Evolutionary conservation across 2,888 invertebrate genomes (phyloP).

Genomic region (Dynastes maya): DNA sequence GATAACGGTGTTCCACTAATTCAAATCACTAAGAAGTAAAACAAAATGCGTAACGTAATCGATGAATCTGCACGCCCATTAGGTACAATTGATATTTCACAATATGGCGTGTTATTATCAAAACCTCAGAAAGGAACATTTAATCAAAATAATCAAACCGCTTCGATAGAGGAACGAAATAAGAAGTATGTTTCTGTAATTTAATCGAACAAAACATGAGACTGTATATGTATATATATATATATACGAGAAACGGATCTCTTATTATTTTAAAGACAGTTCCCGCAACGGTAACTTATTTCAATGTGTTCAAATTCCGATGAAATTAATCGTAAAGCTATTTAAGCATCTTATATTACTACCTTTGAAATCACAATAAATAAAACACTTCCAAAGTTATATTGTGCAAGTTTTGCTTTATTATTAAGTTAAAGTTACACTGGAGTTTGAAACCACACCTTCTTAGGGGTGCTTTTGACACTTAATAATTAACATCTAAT

Average conservation of each 20-base stretch:
- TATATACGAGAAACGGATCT: no score
- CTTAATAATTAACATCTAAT: slow-evolving; percentile 58
- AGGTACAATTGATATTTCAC: slow-evolving; percentile 26
- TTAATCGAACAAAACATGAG: no score
- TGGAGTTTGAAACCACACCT: slow-evolving; percentile 52
- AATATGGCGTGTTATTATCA: slow-evolving; percentile 9
- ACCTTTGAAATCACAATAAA: slow-evolving; percentile 20
- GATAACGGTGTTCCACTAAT: slow-evolving; percentile 39
- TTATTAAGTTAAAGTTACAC: slow-evolving; percentile 49
- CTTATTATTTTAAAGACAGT: no score
- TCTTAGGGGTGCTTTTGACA: slow-evolving; percentile 57
- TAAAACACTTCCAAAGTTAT: slow-evolving; percentile 41
- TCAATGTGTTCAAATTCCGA: not conserved
- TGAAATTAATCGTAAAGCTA: not conserved
- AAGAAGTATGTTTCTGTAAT: no score
- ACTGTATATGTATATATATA: no score
- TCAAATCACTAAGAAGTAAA: slow-evolving; percentile 18
- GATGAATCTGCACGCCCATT: slow-evolving; percentile 1
- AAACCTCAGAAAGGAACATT: slow-evolving; percentile 33
- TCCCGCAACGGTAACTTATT: no score
- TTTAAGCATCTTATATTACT: not conserved
- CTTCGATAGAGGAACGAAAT: not conserved
- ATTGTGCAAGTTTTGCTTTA: slow-evolving; percentile 43
- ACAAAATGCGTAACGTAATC: slow-evolving; percentile 19
- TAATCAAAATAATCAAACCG: slow-evolving; percentile 12